These are phyloP conservation scores for Eledona agricola DNA, from an alignment of 2,888 invertebrate genomes.

Conservation along the genomic window DNA sequence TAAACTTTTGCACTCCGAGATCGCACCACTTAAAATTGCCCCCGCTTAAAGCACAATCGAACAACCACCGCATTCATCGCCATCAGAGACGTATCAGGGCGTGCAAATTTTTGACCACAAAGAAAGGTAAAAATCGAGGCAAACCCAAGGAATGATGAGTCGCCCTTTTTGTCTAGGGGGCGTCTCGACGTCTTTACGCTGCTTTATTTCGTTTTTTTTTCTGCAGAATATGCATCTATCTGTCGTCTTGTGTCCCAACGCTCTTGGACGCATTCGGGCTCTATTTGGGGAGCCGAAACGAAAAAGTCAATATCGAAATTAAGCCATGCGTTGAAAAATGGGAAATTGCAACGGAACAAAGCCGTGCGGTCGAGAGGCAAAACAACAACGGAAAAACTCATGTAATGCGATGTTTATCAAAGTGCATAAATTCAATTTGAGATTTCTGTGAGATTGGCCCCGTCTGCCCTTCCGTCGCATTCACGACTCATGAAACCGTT, in stretches of 20 bases:
- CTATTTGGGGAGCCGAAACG: too few species aligned
- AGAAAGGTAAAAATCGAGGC: too few species aligned
- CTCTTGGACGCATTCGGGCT: too few species aligned
- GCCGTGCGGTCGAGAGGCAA: constrained; percentile 33
- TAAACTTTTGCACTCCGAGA: constrained; percentile 52
- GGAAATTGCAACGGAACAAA: constrained; percentile 26
- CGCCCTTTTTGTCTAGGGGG: constrained; percentile 33
- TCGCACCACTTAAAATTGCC: constrained; percentile 5
- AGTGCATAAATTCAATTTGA: constrained; percentile 45
- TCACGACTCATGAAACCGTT: constrained; percentile 32
- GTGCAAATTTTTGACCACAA: neutral
- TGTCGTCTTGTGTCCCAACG: too few species aligned
- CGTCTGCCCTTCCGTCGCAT: constrained; percentile 1
- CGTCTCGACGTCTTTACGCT: constrained; percentile 43
- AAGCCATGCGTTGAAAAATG: constrained; percentile 30
- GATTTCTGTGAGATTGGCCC: constrained; percentile 14
- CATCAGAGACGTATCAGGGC: neutral
- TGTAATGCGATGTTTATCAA: constrained; percentile 43
- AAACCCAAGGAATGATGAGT: constrained; percentile 19
- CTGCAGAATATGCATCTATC: too few species aligned
- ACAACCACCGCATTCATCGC: neutral
- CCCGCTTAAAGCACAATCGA: neutral
- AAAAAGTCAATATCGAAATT: constrained; percentile 27
- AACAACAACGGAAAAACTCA: constrained; percentile 48
- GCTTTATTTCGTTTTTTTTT: constrained; percentile 30